Percentiles rank a stretch among this genome's conserved stretches.
These are phyloP conservation scores for Ahaetulla prasina DNA, from an alignment of 2,113 vertebrate genomes.

Conservation along the genomic window DNA sequence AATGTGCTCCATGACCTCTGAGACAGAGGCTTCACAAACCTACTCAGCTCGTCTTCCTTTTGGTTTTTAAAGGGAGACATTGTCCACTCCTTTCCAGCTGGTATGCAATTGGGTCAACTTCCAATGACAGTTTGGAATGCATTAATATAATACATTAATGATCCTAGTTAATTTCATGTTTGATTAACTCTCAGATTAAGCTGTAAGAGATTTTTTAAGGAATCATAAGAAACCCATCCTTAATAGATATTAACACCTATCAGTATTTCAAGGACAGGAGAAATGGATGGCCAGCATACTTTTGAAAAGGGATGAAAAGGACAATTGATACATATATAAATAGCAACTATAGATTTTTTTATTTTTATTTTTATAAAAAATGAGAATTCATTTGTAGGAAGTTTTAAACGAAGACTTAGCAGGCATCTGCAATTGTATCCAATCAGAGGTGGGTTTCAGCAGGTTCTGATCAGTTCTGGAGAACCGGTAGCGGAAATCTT, in stretches of 20 bases:
- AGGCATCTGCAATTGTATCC: neutral
- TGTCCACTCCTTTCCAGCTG: conserved; percentile 9
- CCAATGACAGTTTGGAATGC: conserved; percentile 16
- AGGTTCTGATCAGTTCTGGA: no score
- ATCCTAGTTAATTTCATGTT: conserved; percentile 35
- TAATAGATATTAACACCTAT: conserved; percentile 38
- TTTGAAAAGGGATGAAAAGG: conserved; percentile 56
- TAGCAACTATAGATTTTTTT: conserved; percentile 10
- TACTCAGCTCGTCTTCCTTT: neutral
- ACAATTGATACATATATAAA: conserved; percentile 50
- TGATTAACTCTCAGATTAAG: conserved; percentile 32
- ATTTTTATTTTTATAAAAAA: no score
- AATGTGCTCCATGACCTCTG: neutral
- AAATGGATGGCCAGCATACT: conserved; percentile 41
- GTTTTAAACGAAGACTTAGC: neutral
- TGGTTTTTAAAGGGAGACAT: conserved; percentile 15
- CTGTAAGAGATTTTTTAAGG: conserved; percentile 20
- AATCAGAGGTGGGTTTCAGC: no score
- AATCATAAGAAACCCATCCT: conserved; percentile 22
- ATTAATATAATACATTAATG: conserved; percentile 16
- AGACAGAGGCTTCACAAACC: neutral
- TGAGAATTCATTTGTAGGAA: neutral
- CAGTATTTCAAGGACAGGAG: conserved; percentile 10
- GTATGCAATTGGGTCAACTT: conserved; percentile 20
- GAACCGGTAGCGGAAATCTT: no score